phyloP scores from a whole-genome alignment of 2,113 vertebrate genomes.

The Pollimyrus isidori region DNA sequence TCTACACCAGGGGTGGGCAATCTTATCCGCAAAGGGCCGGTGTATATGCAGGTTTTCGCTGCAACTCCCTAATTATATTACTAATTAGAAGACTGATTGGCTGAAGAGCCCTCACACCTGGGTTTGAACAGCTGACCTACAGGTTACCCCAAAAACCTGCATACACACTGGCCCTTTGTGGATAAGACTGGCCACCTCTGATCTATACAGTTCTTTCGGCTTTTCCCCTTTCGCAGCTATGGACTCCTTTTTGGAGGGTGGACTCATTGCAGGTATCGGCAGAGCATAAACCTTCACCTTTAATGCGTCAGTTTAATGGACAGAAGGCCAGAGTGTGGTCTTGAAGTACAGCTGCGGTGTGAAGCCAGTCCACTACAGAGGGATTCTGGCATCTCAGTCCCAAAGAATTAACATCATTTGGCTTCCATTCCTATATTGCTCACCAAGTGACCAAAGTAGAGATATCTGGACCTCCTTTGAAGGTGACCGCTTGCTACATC shows the following conservation, averaged over 20 bases:
- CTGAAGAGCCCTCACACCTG: too few species aligned
- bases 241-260: constrained; percentile 58
- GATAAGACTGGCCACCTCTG: too few species aligned
- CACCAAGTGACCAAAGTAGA: constrained; percentile 20
- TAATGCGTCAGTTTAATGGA: constrained; percentile 57
- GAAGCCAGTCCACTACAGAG: constrained; percentile 39
- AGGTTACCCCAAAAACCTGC: too few species aligned
- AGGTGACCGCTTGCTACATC: not conserved
- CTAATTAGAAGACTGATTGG: too few species aligned
- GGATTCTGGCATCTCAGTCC: constrained; percentile 47
- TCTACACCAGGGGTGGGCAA: too few species aligned
- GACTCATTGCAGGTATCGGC: constrained; percentile 55
- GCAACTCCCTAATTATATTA: too few species aligned
- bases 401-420: constrained; percentile 57
- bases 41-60: too few species aligned
- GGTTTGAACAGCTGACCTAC: too few species aligned
- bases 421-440: constrained; percentile 45
- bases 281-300: constrained; percentile 56
- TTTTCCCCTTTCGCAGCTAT: constrained; percentile 52
- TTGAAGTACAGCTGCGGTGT: constrained; percentile 59
- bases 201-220: constrained; percentile 36
- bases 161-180: too few species aligned
- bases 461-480: not conserved
- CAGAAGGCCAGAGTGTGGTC: constrained; percentile 40
- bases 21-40: too few species aligned